phyloP scores from a whole-genome alignment of 2,888 invertebrate genomes.

The Prosopocoilus inquinatus region DNA sequence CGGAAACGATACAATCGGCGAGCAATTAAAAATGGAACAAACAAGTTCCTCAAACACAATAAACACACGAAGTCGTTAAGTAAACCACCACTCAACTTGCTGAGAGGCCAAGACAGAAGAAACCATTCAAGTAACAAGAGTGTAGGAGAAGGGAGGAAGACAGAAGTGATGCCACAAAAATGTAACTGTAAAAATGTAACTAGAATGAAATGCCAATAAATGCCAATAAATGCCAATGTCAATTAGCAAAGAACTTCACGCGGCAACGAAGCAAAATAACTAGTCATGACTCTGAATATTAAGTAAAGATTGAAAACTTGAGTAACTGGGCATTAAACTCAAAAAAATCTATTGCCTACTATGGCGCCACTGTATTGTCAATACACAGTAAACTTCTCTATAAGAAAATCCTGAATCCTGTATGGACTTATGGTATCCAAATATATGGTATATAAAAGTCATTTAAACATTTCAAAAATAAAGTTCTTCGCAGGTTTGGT shows the following conservation, averaged over 20 bases:
- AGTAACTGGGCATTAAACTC: background rate
- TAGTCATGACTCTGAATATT: background rate
- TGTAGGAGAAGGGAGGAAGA: no score
- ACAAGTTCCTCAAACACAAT: background rate
- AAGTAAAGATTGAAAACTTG: background rate
- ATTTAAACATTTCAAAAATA: background rate
- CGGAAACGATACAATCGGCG: no score
- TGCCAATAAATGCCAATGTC: background rate
- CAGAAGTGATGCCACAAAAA: no score
- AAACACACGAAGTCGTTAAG: no score
- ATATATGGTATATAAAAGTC: background rate
- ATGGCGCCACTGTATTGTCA: background rate
- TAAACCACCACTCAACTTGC: no score
- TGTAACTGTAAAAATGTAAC: background rate
- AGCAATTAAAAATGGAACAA: background rate
- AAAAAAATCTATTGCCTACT: background rate
- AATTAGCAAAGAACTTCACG: background rate
- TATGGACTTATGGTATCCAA: background rate
- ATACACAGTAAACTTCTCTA: background rate
- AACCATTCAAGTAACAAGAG: background rate
- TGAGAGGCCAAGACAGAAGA: no score
- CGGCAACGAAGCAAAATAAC: background rate
- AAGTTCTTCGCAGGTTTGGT: background rate
- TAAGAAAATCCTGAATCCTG: background rate
- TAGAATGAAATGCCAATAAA: background rate